These are phyloP conservation scores for Trichogramma pretiosum DNA, from an alignment of 1,140 invertebrate species.

Conservation along the genomic window DNA sequence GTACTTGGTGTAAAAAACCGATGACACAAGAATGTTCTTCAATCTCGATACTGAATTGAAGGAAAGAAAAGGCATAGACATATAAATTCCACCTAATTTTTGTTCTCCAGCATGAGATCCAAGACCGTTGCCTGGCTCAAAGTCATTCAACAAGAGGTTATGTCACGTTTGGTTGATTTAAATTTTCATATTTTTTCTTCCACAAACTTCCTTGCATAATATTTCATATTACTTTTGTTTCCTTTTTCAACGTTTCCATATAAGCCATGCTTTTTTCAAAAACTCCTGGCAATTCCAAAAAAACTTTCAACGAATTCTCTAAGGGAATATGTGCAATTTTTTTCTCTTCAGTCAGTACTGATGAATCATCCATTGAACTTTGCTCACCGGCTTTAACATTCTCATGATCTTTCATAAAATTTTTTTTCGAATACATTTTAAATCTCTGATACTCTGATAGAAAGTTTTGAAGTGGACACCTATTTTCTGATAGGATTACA, in stretches of 20 bases:
- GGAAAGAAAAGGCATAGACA: background rate
- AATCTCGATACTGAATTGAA: background rate
- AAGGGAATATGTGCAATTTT: slow-evolving; percentile 13
- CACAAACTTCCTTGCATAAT: slow-evolving; percentile 20
- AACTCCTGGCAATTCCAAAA: slow-evolving; percentile 12
- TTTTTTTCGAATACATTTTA: slow-evolving; percentile 15
- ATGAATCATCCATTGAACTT: background rate
- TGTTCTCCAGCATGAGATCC: slow-evolving; percentile 2
- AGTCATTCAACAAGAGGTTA: slow-evolving; percentile 15
- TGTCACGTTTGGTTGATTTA: slow-evolving; percentile 9
- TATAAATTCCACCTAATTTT: slow-evolving; percentile 7
- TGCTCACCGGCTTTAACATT: slow-evolving; percentile 16
- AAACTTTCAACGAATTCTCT: slow-evolving; percentile 8
- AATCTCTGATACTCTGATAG: slow-evolving; percentile 16
- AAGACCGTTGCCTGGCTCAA: slow-evolving; percentile 4
- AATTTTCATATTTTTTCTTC: slow-evolving; percentile 9
- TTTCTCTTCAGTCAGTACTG: background rate
- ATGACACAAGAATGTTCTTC: background rate
- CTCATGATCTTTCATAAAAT: slow-evolving; percentile 12
- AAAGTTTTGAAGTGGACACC: slow-evolving; percentile 11
- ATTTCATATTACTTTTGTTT: slow-evolving; percentile 13
- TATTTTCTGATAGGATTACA: no score
- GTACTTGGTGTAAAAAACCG: slow-evolving; percentile 1
- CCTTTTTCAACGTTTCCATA: slow-evolving; percentile 3
- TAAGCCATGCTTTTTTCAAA: slow-evolving; percentile 15